Percentiles rank a stretch among this genome's conserved stretches.
phyloP scores from a whole-genome alignment of 2,888 invertebrate species.

The Heliconius hortense region DNA sequence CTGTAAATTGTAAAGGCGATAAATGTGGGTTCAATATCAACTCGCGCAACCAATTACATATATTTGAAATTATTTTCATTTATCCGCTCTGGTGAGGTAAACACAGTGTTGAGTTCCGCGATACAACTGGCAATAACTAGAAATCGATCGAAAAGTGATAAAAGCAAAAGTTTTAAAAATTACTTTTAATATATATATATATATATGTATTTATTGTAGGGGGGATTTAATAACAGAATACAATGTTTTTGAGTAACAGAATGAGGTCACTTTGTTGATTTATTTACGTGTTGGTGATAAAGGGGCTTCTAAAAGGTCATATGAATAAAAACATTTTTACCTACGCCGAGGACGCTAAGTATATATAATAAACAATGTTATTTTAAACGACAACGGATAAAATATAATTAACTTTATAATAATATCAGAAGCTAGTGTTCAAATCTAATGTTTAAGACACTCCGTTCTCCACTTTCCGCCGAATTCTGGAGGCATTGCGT shows the following conservation, averaged over 20 bases:
- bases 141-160: too few relatives aligned
- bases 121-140: neutral
- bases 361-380: neutral
- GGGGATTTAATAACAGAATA: conserved; percentile 1
- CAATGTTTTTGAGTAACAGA: conserved; percentile 23
- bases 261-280: conserved; percentile 33
- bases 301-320: conserved; percentile 14
- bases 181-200: too few relatives aligned
- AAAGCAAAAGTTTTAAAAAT: too few relatives aligned
- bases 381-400: neutral
- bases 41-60: too few relatives aligned
- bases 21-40: too few relatives aligned
- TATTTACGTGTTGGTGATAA: conserved; percentile 27
- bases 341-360: neutral
- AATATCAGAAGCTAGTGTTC: too few relatives aligned
- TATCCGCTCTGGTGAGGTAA: neutral
- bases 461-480: too few relatives aligned
- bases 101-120: neutral
- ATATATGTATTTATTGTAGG: too few relatives aligned
- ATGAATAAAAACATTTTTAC: conserved; percentile 10
- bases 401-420: neutral
- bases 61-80: too few relatives aligned
- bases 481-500: too few relatives aligned
- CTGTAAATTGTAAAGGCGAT: too few relatives aligned
- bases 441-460: too few relatives aligned